A percentile compares a stretch with the other conserved stretches of the same genome.
phyloP scores from a whole-genome alignment of 2,797 vertebrate genomes.

The Sebastes cheni region DNA sequence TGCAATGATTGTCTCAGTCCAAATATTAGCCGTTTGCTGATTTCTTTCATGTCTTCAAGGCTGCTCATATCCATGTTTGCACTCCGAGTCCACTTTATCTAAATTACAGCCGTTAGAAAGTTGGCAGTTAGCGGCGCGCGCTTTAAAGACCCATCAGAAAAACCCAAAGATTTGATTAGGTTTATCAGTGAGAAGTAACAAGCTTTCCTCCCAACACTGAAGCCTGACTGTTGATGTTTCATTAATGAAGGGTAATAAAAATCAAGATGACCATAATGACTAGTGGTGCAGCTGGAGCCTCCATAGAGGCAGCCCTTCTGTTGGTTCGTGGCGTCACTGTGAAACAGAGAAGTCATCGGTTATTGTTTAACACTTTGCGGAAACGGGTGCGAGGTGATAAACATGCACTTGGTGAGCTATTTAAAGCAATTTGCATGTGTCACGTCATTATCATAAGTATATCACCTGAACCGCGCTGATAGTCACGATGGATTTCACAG shows the following conservation, averaged over 20 bases:
- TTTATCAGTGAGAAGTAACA: not conserved
- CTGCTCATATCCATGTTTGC: constrained; percentile 58
- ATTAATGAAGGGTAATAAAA: not conserved
- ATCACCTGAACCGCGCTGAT: constrained; percentile 5
- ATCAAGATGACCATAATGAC: not conserved
- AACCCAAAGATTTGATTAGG: not conserved
- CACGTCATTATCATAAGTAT: not conserved
- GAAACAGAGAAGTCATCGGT: constrained; percentile 32
- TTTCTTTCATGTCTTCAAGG: constrained; percentile 79
- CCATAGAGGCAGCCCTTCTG: too few species aligned
- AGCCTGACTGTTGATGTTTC: not conserved
- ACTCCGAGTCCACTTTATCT: constrained; percentile 62
- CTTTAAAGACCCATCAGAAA: constrained; percentile 37
- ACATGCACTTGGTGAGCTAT: constrained; percentile 3
- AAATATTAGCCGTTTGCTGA: constrained; percentile 79
- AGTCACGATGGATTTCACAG: not conserved
- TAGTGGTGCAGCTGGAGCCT: not conserved
- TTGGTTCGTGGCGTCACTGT: not conserved
- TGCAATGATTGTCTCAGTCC: constrained; percentile 84
- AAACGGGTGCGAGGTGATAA: constrained; percentile 10
- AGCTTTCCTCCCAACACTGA: not conserved
- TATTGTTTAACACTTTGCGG: constrained; percentile 53
- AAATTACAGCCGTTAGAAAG: constrained; percentile 76
- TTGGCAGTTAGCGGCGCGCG: constrained; percentile 39
- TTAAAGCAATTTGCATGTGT: constrained; percentile 37